phyloP scores from a whole-genome alignment of 2,113 vertebrate species.

The Erythrocercus mccallii region DNA sequence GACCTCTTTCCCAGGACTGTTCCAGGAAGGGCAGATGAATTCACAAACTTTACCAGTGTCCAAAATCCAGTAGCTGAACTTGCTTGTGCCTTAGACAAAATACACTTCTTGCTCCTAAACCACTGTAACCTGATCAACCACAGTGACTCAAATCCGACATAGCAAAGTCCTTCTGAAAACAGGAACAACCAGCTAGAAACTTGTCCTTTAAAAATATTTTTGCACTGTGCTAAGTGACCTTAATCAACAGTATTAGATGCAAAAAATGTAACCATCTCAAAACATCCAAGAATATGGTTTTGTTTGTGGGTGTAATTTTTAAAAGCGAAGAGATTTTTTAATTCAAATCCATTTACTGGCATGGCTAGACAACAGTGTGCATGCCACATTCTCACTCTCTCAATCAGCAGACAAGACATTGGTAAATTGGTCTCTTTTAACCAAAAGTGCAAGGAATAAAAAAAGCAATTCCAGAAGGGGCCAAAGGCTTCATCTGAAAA shows the following conservation, averaged over 20 bases:
- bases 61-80: not conserved
- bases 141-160: not conserved
- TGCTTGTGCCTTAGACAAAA: not conserved
- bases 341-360: not conserved
- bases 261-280: not conserved
- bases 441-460: not conserved
- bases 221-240: not conserved
- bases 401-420: not conserved
- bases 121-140: not conserved
- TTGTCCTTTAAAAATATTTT: constrained; percentile 1
- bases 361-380: not conserved
- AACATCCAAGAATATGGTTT: not conserved
- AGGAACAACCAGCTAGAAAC: not conserved
- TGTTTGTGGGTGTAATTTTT: not conserved
- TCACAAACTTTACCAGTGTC: not conserved
- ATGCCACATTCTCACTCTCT: not conserved
- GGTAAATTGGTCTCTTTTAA: not conserved
- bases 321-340: not conserved
- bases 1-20: not conserved
- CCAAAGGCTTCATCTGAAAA: not conserved
- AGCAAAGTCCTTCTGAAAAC: not conserved
- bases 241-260: not conserved
- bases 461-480: not conserved
- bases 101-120: not conserved
- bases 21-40: not conserved